Evolutionary conservation across 2,113 vertebrate genomes (phyloP), one percentile per base, ranked within the genome.

Genomic region (Paramisgurnus dabryanus): DNA sequence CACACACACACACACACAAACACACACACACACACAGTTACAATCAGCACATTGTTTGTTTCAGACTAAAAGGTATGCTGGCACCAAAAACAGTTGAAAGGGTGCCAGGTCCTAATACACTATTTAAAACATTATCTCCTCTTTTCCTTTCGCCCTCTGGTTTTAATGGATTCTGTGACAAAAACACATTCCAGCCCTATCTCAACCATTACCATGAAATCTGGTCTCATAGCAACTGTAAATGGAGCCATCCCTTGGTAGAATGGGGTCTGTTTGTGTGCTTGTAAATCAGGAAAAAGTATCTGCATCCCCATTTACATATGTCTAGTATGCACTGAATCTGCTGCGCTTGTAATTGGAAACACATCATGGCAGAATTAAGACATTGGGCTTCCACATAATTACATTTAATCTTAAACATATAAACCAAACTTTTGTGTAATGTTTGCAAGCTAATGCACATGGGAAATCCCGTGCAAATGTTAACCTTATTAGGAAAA

Each of bases 51-150:
- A 60, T 60, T 43, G 58, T 4, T 45, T 43, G 9, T 60, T 43
- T 58, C 40, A 60, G 70, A 57, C 55, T 55, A 11, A 74, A 82
- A 55, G 41, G 45, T 66, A 10, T 41, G 17, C 53, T 83, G 57
- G 61, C n/a, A 40, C 15, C 34, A 71, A 63, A 39, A 75, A 68
- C 65, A 27, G 41, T 45, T 39, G 8, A 10, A n/a, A 15, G 27
- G 40, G 41, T 57, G 34, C 67, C 27, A 70, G 50, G 15, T 40
- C 13, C 10, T 57, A 43, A 43, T 18, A 40, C 39, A 40, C 8
- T 0, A 3, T n/a, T 57, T 53, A 53, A 58, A n/a, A 58, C 55
- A 58, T 71, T 69, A 40, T n/a, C 2, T 5, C 27, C 27, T 57
- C 2, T 55, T 71, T 55, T 70, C 13, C 17, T n/a, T 41, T 58